A percentile compares a stretch with the other conserved stretches of the same genome.
phyloP scores from a whole-genome alignment of 2,888 invertebrate genomes.

The Colletes collaris region DNA sequence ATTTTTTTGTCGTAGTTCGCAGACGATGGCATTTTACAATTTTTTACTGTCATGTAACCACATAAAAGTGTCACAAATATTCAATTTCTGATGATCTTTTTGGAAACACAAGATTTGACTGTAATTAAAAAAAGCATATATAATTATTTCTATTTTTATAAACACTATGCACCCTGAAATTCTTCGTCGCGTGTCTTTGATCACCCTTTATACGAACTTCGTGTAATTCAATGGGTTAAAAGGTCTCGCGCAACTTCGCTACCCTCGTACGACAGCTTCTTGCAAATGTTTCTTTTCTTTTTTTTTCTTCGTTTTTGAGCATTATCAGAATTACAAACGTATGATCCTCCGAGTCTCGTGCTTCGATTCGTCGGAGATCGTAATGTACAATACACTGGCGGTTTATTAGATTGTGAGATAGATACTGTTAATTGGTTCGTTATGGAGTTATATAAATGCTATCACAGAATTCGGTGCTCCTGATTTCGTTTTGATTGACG shows the following conservation, averaged over 20 bases:
- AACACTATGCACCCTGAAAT: neutral
- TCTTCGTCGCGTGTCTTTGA: neutral
- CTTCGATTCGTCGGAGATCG: constrained; percentile 44
- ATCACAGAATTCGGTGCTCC: constrained; percentile 17
- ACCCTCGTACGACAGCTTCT: neutral
- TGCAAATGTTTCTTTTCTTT: neutral
- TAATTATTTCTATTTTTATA: neutral
- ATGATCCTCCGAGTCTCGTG: constrained; percentile 46
- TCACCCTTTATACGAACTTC: constrained; percentile 4
- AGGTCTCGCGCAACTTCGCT: constrained; percentile 5
- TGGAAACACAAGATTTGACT: too few species aligned
- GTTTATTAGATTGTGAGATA: constrained; percentile 7
- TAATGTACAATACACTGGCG: constrained; percentile 31
- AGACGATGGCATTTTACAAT: too few species aligned
- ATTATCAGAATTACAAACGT: constrained; percentile 42
- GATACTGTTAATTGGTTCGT: constrained; percentile 34
- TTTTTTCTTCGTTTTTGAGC: constrained; percentile 37
- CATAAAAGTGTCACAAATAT: too few species aligned
- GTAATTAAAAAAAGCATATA: too few species aligned
- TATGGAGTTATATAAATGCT: constrained; percentile 13
- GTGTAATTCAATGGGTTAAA: neutral
- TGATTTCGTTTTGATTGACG: constrained; percentile 9
- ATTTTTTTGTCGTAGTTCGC: too few species aligned
- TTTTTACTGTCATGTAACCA: too few species aligned
- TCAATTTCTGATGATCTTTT: too few species aligned